Conservation (phyloP, 2,113 vertebrate species). For the Amazona guildingii region DNA sequence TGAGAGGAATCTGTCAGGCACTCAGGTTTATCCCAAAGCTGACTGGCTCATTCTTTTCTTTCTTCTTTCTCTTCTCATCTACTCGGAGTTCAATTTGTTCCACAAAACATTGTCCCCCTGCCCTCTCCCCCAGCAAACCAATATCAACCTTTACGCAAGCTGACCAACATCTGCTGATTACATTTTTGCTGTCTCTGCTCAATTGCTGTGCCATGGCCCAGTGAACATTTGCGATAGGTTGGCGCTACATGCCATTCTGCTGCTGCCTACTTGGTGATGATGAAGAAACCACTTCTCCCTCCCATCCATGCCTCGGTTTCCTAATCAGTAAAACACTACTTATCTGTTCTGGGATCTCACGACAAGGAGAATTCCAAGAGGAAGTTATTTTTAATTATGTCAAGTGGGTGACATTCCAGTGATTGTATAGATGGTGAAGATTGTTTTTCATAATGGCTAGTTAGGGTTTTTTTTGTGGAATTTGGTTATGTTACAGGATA, state of each 20-base stretch:
- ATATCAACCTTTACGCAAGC: background rate
- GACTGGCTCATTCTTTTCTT: background rate
- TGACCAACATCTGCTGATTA: background rate
- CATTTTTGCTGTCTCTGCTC: background rate
- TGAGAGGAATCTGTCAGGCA: conserved; percentile 29
- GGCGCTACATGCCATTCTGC: background rate
- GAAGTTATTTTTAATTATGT: background rate
- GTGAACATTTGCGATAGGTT: background rate
- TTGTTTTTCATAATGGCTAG: background rate
- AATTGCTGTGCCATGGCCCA: background rate
- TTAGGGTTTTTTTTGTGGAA: background rate
- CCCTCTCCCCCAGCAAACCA: background rate
- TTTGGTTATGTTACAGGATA: background rate
- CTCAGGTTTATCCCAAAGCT: conserved; percentile 4
- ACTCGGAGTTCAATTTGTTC: background rate
- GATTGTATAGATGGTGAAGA: background rate
- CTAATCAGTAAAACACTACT: background rate
- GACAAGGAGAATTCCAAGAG: background rate
- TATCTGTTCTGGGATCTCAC: background rate
- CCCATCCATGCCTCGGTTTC: background rate
- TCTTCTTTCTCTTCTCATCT: background rate
- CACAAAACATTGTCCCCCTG: background rate
- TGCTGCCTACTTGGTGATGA: background rate
- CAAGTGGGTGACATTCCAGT: background rate
- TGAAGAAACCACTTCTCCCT: background rate